Percentiles rank a stretch among this genome's conserved stretches.
phyloP scores from a whole-genome alignment of 2,797 vertebrate species.

The Pseudotriccus pelzelni region DNA sequence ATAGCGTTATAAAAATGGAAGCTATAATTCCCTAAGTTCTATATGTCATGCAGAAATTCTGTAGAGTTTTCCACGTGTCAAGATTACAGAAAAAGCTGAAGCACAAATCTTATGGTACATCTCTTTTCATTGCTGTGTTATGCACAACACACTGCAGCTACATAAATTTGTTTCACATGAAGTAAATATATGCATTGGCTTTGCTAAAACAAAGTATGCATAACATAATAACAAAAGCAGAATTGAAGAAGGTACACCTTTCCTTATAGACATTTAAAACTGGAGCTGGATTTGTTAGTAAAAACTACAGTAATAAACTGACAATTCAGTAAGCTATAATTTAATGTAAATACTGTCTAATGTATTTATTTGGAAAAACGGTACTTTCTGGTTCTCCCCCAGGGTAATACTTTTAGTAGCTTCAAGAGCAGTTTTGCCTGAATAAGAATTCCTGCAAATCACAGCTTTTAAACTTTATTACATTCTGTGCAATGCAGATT shows the following conservation, averaged over 20 bases:
- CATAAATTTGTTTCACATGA: neutral
- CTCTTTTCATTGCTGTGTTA: neutral
- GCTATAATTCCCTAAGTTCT: neutral
- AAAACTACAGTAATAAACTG: neutral
- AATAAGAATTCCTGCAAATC: neutral
- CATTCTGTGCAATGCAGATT: neutral
- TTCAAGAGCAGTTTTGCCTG: neutral
- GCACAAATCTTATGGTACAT: neutral
- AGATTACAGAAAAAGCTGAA: neutral
- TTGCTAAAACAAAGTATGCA: neutral
- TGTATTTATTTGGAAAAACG: neutral
- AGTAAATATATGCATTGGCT: neutral
- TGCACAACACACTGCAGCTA: neutral
- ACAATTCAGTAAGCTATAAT: neutral
- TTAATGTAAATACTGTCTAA: neutral
- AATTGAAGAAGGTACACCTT: neutral
- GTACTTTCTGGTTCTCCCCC: neutral
- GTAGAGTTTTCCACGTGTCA: neutral
- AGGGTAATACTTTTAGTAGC: neutral
- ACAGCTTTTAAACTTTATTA: neutral
- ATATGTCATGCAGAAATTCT: neutral
- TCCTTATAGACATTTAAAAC: neutral
- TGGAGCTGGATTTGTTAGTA: neutral
- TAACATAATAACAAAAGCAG: neutral
- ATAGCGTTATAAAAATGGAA: neutral